Evolutionary conservation across 2,888 invertebrate genomes (phyloP), one percentile per base, ranked within the genome.

Genomic region (Lasius fuliginosus): DNA sequence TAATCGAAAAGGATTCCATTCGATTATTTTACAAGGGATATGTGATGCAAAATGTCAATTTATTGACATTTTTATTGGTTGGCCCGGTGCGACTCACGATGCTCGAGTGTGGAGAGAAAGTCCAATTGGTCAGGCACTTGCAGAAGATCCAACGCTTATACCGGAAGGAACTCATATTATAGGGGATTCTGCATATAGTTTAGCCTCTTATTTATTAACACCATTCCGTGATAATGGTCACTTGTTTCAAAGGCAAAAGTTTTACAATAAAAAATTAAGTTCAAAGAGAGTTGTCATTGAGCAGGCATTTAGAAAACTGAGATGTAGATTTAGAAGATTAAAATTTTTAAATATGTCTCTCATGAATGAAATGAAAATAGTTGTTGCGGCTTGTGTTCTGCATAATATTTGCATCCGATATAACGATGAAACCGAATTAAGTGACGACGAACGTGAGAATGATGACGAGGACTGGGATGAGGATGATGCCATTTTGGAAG

Each of bases 161-260:
- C 82, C 82, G 1, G 33, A 69, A 53, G 33, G n/a, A 40, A 23
- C 30, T 18, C 79, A 85, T 68, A 49, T 85, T 33, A 4, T 79
- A 33, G 85, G 83, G 1, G 83, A 79, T 68, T 40, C n/a, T 49
- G 79, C 85, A 18, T 85, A 84, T 58, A 76, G 76, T 46, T 36
- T 84, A 27, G 5, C 36, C 4, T 1, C 11, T 2, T 60, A 82
- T 71, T 42, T 85, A 64, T 33, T 85, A 74, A 56, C 60, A n/a
- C 67, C 85, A 40, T 82, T 56, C 18, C 36, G 58, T 33, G 65
- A 85, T 69, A 82, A 85, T 46, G 46, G 62, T 1, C 79, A 85
- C 27, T 74, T 85, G 15, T 53, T 68, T 33, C 74, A 5, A 23
- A 53, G 36, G 6, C 74, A 85, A 68, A 56, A 36, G 15, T 4